phyloP scores from a whole-genome alignment of 2,888 invertebrate genomes.

The Drosophila greeni region DNA sequence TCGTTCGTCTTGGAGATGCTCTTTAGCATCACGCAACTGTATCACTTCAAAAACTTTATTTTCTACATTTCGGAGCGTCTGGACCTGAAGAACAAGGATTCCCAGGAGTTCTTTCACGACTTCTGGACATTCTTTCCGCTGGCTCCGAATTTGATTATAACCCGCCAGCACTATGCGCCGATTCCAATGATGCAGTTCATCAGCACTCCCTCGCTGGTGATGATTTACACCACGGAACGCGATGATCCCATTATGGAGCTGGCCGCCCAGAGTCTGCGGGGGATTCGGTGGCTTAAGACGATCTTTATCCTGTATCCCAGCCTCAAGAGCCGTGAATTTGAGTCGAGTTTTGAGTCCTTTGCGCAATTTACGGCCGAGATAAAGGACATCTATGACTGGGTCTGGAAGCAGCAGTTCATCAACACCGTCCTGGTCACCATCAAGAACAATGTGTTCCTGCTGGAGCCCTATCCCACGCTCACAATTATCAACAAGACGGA shows the following conservation, averaged over 20 bases:
- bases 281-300: slow-evolving; percentile 64
- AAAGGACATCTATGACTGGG: slow-evolving; percentile 53
- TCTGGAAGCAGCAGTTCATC: slow-evolving; percentile 67
- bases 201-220: slow-evolving; percentile 62
- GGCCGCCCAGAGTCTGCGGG: slow-evolving; percentile 54
- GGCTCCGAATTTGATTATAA: slow-evolving; percentile 54
- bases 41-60: slow-evolving; percentile 64
- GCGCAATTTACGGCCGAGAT: slow-evolving; percentile 36
- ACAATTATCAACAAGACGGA: slow-evolving; percentile 58
- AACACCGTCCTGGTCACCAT: slow-evolving; percentile 63
- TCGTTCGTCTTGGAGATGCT: slow-evolving; percentile 57
- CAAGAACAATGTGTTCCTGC: slow-evolving; percentile 54
- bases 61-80: slow-evolving; percentile 69
- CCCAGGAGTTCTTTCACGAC: slow-evolving; percentile 50
- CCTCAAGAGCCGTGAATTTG: slow-evolving; percentile 24
- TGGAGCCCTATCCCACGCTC: slow-evolving; percentile 63
- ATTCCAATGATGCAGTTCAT: slow-evolving; percentile 53
- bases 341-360: slow-evolving; percentile 28
- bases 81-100: slow-evolving; percentile 34
- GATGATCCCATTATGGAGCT: slow-evolving; percentile 70
- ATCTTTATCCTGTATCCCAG: slow-evolving; percentile 65
- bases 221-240: slow-evolving; percentile 62
- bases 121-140: slow-evolving; percentile 58
- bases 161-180: slow-evolving; percentile 24
- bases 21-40: slow-evolving; percentile 45